A percentile compares a stretch with the other conserved stretches of the same genome.
Conservation (phyloP, 2,113 vertebrate genomes). For the Motacilla tschutschensis region DNA sequence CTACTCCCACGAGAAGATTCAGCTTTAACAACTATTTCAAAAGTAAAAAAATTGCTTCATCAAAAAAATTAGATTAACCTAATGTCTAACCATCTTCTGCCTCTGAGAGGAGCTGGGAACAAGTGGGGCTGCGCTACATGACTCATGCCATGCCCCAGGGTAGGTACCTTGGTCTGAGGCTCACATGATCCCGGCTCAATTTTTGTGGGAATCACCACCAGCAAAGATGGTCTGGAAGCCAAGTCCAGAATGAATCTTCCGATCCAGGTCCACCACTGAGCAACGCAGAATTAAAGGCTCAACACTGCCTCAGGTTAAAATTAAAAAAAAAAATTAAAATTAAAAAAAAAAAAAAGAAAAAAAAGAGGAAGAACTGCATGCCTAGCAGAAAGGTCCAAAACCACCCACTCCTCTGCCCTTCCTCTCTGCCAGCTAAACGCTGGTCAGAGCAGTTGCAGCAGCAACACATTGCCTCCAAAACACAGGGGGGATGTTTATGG, state of each 20-base stretch:
- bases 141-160: accelerated
- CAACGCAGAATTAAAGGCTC: background rate
- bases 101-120: accelerated
- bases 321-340: background rate
- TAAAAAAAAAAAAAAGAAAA: background rate
- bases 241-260: background rate
- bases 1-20: background rate
- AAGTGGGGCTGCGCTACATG: background rate
- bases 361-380: background rate
- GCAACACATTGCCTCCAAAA: background rate
- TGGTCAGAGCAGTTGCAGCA: background rate
- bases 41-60: background rate
- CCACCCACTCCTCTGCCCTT: background rate
- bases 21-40: background rate
- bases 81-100: background rate
- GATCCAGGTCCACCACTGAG: background rate
- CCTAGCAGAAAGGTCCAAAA: background rate
- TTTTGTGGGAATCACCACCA: background rate
- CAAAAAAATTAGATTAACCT: background rate
- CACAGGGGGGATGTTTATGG: background rate
- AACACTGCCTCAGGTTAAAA: background rate
- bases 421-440: background rate
- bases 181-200: background rate
- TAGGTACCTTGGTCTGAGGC: accelerated
- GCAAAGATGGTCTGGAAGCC: background rate